Evolutionary conservation across 1,140 invertebrate genomes (phyloP).

Genomic region (Euwallacea fornicatus): DNA sequence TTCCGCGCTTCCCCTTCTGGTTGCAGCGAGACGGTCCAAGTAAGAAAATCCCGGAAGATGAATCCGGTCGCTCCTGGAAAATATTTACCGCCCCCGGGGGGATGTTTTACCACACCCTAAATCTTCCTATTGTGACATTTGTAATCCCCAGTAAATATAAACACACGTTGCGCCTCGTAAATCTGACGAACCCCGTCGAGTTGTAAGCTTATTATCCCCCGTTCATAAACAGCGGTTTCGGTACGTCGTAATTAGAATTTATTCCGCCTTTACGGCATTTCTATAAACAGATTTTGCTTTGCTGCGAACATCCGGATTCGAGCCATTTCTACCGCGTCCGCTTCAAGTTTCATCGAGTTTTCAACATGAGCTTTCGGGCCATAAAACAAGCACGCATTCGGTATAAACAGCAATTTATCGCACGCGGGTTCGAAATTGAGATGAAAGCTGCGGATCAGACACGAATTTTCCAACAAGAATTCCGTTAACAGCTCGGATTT

Average conservation of each 20-base stretch:
- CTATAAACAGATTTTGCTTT: not conserved
- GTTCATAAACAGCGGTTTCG: conserved; percentile 15
- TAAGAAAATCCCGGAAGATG: not conserved
- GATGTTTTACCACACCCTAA: conserved; percentile 8
- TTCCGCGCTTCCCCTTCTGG: no score
- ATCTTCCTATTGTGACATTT: conserved; percentile 9
- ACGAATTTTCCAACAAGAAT: no score
- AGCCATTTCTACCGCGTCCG: no score
- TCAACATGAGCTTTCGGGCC: no score
- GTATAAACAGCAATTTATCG: no score
- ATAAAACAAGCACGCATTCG: no score
- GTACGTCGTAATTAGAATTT: conserved; percentile 15
- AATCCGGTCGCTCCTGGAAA: not conserved
- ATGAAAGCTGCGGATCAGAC: no score
- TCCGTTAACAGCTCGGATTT: no score
- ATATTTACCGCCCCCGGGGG: not conserved
- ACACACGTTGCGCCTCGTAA: conserved; percentile 24
- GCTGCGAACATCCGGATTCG: no score
- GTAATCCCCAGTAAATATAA: conserved; percentile 19
- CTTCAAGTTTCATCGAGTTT: no score
- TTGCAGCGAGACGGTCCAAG: no score
- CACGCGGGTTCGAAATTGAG: no score
- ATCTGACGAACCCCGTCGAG: conserved; percentile 21
- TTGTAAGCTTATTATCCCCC: conserved; percentile 22
- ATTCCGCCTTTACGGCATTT: conserved; percentile 6